Evolutionary conservation across 2,888 invertebrate genomes (phyloP), one percentile per base, ranked within the genome.

Genomic region (Drosophila rellima): DNA sequence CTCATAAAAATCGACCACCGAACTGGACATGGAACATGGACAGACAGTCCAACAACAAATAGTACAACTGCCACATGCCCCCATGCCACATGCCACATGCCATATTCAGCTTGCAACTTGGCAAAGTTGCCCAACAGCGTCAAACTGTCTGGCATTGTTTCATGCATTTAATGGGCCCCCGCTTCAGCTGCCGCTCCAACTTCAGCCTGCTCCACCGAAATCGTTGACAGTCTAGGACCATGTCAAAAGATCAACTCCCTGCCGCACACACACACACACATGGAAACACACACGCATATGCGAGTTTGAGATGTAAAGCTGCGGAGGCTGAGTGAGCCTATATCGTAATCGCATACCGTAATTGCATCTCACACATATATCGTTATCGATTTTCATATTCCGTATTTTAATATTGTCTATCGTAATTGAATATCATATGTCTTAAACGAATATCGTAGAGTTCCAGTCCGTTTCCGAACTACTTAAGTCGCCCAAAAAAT

Each of bases 1-100:
- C 83, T 88, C 84, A 88, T 85, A 85, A 85, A 85, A 86, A 88
- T 85, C 73, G 84, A 79, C 87, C 84, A 83, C 84, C 88, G 55
- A 74, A 67, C 71, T 55, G 67, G 65, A 56, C 67, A 45, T 63
- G 35, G 15, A 31, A 40, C 39, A 50, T 20, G 52, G 64, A 74
- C 68, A 57, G 56, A 8, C 31, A 33, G 62, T 3, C 13, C 47
- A 47, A 47, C 47, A 47, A 47, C 50, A 42, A 54, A 40, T 45
- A 56, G 29, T 2, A 66, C 67, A 67, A 47, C 54, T 72, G 40
- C 60, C 37, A 23, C 51, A 57, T 33, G 42, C 40, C 60, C 37
- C 23, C 51, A 57, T 33, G 42, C 40, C 35, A 8, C 56, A 56
- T 64, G 20, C 60, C 48, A 13, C 59, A 45, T 67, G 69, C 69